Conservation (phyloP, 2,888 invertebrate genomes). For the Mythimna lalbum region DNA sequence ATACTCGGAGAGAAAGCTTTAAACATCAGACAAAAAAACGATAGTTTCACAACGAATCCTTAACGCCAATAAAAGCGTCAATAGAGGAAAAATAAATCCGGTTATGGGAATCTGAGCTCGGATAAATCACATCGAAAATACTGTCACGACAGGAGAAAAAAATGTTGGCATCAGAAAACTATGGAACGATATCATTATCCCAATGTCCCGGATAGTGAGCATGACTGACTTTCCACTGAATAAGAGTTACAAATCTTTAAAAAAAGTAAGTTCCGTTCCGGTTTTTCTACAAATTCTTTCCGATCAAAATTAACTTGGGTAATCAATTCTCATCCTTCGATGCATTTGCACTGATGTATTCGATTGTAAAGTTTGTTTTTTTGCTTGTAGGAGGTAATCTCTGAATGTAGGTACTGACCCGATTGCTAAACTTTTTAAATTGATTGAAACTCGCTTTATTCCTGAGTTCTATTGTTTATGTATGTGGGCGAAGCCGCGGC, state of each 20-base stretch:
- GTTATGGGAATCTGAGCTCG: conserved; percentile 86
- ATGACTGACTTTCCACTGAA: conserved; percentile 75
- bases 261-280: conserved; percentile 48
- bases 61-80: conserved; percentile 73
- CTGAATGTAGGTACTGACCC: too few species aligned
- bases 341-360: conserved; percentile 4
- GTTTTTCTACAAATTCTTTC: conserved; percentile 56
- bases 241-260: conserved; percentile 67
- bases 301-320: conserved; percentile 43
- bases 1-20: conserved; percentile 46
- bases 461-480: too few species aligned
- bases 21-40: conserved; percentile 33
- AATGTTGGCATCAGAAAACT: conserved; percentile 81
- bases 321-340: conserved; percentile 39
- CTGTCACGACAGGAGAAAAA: conserved; percentile 86
- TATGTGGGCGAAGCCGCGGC: too few species aligned
- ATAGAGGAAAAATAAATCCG: conserved; percentile 81
- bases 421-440: too few species aligned
- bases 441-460: too few species aligned
- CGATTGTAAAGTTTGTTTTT: too few species aligned
- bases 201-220: conserved; percentile 77
- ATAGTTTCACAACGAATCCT: conserved; percentile 48
- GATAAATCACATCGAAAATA: conserved; percentile 88
- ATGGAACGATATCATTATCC: conserved; percentile 83
- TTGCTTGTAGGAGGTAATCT: too few species aligned